Evolutionary conservation across 2,113 vertebrate genomes (phyloP).

Genomic region (Microtus montanus): DNA sequence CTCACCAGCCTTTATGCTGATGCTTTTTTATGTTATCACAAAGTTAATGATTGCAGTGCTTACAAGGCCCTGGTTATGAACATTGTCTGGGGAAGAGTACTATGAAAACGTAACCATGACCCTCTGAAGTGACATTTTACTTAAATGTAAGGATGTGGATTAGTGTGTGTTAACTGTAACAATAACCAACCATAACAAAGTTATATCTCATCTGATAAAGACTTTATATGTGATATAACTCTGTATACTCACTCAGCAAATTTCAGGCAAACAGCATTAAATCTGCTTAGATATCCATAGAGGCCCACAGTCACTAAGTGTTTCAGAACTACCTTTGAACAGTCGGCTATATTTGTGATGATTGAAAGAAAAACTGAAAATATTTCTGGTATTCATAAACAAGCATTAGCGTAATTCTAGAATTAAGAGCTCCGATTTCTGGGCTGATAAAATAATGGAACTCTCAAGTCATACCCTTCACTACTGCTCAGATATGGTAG

Average conservation of each 20-base stretch:
- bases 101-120: background rate
- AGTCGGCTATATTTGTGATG: background rate
- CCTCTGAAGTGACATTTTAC: background rate
- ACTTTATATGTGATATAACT: background rate
- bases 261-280: background rate
- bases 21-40: background rate
- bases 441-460: background rate
- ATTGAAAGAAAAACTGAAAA: background rate
- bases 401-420: background rate
- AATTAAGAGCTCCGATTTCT: conserved; percentile 25
- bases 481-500: conserved; percentile 49
- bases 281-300: background rate
- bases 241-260: background rate
- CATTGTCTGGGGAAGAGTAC: background rate
- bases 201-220: background rate
- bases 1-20: background rate
- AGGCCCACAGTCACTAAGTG: background rate
- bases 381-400: background rate
- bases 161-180: background rate
- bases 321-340: background rate
- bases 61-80: background rate
- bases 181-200: background rate
- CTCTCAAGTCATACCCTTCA: conserved; percentile 7
- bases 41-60: background rate
- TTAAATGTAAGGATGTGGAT: background rate